phyloP scores from a whole-genome alignment of 2,797 vertebrate species.

The Pterois miles region DNA sequence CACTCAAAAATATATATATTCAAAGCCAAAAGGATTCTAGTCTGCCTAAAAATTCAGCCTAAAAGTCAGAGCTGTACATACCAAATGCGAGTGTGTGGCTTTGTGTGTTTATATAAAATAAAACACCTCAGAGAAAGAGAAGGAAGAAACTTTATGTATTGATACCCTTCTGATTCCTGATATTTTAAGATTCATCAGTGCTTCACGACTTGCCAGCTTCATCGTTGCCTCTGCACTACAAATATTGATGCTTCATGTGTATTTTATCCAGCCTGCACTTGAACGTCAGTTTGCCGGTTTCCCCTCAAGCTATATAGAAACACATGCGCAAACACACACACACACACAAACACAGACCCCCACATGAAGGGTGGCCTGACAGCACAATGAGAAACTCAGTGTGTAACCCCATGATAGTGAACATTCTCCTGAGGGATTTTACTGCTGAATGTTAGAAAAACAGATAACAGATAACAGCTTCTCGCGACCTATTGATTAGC shows the following conservation, averaged over 20 bases:
- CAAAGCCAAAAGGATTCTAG: slow-evolving; percentile 3
- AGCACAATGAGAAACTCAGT: slow-evolving; percentile 32
- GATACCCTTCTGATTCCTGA: slow-evolving; percentile 12
- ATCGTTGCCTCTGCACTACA: slow-evolving; percentile 36
- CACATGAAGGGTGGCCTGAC: slow-evolving; percentile 27
- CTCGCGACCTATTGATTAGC: slow-evolving; percentile 34
- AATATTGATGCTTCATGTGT: slow-evolving; percentile 58
- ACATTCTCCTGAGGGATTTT: slow-evolving; percentile 33
- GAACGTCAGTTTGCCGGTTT: slow-evolving; percentile 44
- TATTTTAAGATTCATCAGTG: slow-evolving; percentile 35
- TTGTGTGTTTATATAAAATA: neutral
- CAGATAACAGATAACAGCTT: slow-evolving; percentile 23
- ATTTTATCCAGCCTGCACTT: slow-evolving; percentile 38
- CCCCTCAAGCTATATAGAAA: slow-evolving; percentile 47
- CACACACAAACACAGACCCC: slow-evolving; percentile 1
- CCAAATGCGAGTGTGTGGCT: neutral
- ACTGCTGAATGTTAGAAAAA: slow-evolving; percentile 33
- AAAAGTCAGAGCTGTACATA: neutral
- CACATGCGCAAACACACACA: slow-evolving; percentile 15
- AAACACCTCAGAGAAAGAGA: neutral
- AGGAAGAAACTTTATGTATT: neutral
- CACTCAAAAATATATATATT: slow-evolving; percentile 9
- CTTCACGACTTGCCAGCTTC: slow-evolving; percentile 5
- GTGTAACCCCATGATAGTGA: slow-evolving; percentile 36
- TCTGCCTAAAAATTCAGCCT: neutral